Evolutionary conservation across 2,888 invertebrate species (phyloP).

Genomic region (Synanthedon formicaeformis): DNA sequence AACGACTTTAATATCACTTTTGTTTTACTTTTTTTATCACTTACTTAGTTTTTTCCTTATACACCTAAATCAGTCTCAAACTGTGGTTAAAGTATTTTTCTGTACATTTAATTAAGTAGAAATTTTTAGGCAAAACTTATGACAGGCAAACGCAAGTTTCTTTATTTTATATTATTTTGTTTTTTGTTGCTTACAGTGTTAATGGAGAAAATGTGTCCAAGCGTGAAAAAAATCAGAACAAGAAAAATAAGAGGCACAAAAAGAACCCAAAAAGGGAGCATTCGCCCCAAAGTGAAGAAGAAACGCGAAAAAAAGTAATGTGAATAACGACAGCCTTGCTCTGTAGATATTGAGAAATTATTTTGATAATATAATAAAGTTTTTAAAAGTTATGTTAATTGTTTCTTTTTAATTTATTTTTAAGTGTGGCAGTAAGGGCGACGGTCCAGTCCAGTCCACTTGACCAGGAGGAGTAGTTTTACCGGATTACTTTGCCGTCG

Average conservation of each 20-base stretch:
- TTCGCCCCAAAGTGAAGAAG: conserved; percentile 32
- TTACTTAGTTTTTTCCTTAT: no score
- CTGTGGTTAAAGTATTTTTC: no score
- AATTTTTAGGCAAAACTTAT: no score
- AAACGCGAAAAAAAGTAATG: conserved; percentile 27
- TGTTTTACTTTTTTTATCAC: no score
- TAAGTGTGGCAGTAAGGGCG: background rate
- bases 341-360: background rate
- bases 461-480: no score
- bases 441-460: no score
- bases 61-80: no score
- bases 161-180: conserved; percentile 5
- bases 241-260: conserved; percentile 53
- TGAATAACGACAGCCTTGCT: conserved; percentile 1
- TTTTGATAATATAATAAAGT: no score
- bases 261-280: conserved; percentile 31
- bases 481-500: no score
- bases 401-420: background rate
- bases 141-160: background rate
- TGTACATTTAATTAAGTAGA: no score
- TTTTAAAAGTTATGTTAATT: background rate
- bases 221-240: conserved; percentile 76
- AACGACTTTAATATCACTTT: no score
- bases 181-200: conserved; percentile 48
- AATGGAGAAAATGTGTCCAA: conserved; percentile 73